Evolutionary conservation across 2,797 vertebrate species (phyloP), one percentile per base, ranked within the genome.

Genomic region (Rhynchotus rufescens): DNA sequence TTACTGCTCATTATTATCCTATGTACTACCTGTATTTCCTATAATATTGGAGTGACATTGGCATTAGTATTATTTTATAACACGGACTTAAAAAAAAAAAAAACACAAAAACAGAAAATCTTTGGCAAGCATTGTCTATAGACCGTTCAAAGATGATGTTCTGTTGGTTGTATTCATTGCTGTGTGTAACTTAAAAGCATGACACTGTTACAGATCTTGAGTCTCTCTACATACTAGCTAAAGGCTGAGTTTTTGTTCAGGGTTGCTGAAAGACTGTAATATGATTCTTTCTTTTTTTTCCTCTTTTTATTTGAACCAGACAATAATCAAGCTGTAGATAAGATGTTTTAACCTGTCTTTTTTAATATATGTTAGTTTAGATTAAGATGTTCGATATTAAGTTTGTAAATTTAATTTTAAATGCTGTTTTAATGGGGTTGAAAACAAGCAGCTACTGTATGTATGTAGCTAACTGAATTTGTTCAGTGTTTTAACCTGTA

Each of bases 401-500:
- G 98, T 98, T 98, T 99, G 98, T 98, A 98, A 98, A 98, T 98
- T 98, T 98, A 98, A 98, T 98, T 98, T 98, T 98, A 98, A 98
- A 98, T 98, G 97, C 98, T 98, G 98, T 98, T 98, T 98, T 98
- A 97, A 98, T 98, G 98, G 98, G 97, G 96, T 98, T 98, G 98
- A 98, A 98, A 98, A 98, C 94, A 98, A 98, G 97, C 96, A 97
- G 98, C 98, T 98, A 98, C 98, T 98, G 97, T 98, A 98, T 99
- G 98, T 99, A 98, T 98, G 98, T 99, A 98, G 98, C 99, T 99
- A 98, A 98, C 98, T 98, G 98, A 98, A 98, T 98, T 98, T 99
- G 98, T 99, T 99, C 98, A 99, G 98, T 99, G 98, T 99, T 98
- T 98, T 99, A 99, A 99, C 98, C 98, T 99, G 99, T 99, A 99